Percentiles rank a stretch among this genome's conserved stretches.
Conservation (phyloP, 1,140 invertebrate species). For the Ceratitis capitata region DNA sequence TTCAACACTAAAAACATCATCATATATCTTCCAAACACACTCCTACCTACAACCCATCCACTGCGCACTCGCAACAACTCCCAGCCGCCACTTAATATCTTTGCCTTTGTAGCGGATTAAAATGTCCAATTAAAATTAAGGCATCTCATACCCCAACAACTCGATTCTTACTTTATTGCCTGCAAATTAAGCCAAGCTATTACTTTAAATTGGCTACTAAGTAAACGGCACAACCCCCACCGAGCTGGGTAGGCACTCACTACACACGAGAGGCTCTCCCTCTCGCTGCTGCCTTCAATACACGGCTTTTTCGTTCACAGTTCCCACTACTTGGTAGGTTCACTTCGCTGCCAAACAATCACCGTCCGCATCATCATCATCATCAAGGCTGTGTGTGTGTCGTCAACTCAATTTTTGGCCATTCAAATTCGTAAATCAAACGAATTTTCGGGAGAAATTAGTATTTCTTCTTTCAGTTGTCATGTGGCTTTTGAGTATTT, state of each 20-base stretch:
- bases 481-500: not conserved
- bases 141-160: no score
- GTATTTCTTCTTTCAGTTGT: conserved; percentile 10
- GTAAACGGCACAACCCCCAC: not conserved
- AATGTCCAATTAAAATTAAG: not conserved
- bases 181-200: not conserved
- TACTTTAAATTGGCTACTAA: conserved; percentile 23
- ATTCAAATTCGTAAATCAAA: conserved; percentile 6
- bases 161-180: not conserved
- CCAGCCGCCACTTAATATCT: not conserved
- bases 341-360: not conserved
- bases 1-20: no score
- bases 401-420: not conserved
- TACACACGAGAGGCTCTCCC: no score
- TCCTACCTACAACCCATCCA: no score
- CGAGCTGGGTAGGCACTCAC: not conserved
- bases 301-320: not conserved
- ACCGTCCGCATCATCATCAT: not conserved
- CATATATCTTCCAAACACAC: no score
- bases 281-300: not conserved
- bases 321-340: not conserved
- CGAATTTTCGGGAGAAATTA: not conserved
- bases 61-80: not conserved
- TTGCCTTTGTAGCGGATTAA: conserved; percentile 1
- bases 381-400: not conserved